These are phyloP conservation scores for Odontesthes bonariensis DNA, from an alignment of 2,113 vertebrate species.

Conservation along the genomic window DNA sequence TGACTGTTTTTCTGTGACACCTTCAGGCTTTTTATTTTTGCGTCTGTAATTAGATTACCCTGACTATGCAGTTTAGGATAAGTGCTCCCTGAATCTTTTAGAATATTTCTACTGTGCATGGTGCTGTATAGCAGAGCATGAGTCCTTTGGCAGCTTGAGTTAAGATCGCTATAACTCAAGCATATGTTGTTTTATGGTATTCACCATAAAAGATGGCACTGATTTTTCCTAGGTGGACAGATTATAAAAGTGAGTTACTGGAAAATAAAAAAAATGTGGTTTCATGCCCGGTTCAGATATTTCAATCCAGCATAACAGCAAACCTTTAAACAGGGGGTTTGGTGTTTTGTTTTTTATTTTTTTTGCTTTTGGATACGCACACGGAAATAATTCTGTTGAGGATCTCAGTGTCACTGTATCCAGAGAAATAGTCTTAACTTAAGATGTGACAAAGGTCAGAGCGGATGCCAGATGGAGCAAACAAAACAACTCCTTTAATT, in stretches of 20 bases:
- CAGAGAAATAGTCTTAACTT: neutral
- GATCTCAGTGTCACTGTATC: neutral
- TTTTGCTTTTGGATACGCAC: too few species aligned
- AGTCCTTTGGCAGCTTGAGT: neutral
- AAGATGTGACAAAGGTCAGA: neutral
- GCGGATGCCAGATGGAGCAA: neutral
- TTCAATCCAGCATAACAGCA: neutral
- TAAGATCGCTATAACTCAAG: neutral
- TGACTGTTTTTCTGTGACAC: conserved; percentile 33
- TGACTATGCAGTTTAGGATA: conserved; percentile 57
- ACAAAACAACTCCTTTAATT: neutral
- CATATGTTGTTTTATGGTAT: conserved; percentile 3
- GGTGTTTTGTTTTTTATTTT: neutral
- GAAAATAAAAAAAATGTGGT: neutral
- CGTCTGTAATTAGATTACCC: conserved; percentile 60
- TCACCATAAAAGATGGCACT: neutral
- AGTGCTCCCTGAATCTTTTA: conserved; percentile 30
- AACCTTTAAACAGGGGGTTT: neutral
- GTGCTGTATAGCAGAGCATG: neutral
- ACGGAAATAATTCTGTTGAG: neutral
- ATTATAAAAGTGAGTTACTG: neutral
- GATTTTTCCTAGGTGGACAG: neutral
- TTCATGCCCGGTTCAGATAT: neutral
- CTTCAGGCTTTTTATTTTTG: conserved; percentile 43
- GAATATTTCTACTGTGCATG: conserved; percentile 8